Percentiles rank a stretch among this genome's conserved stretches.
These are phyloP conservation scores for Malurus elegans DNA, from an alignment of 2,113 vertebrate genomes.

Conservation along the genomic window DNA sequence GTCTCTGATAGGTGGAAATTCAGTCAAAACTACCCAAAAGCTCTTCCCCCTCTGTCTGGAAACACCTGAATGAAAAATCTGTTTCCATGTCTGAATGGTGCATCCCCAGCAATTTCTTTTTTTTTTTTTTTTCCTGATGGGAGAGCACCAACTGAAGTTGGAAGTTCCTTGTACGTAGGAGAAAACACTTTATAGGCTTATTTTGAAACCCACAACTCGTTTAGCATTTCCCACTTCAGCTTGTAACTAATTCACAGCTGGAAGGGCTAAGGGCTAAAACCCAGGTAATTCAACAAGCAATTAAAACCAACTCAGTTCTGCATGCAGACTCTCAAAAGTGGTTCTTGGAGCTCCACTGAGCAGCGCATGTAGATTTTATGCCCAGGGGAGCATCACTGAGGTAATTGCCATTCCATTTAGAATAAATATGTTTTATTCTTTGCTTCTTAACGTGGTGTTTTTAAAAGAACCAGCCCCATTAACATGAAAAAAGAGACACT, in stretches of 20 bases:
- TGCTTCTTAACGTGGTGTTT: background rate
- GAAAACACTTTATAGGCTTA: background rate
- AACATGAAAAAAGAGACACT: background rate
- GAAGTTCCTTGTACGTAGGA: background rate
- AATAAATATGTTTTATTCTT: constrained; percentile 45
- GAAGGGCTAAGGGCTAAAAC: background rate
- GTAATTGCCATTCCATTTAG: constrained; percentile 53
- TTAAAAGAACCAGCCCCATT: background rate
- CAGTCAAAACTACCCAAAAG: background rate
- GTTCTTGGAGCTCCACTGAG: constrained; percentile 1
- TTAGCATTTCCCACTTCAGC: background rate
- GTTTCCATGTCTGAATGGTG: background rate
- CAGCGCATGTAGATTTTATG: background rate
- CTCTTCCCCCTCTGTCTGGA: background rate
- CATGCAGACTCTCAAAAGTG: background rate
- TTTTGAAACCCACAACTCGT: background rate
- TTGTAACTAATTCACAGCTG: background rate
- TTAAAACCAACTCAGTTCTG: constrained; percentile 31
- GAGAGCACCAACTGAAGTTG: background rate
- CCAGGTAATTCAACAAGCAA: constrained; percentile 18
- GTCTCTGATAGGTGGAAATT: background rate
- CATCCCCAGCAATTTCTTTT: background rate
- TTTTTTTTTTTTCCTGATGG: rapidly evolving
- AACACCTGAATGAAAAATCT: background rate
- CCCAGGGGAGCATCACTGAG: constrained; percentile 1